Evolutionary conservation across 2,888 invertebrate genomes (phyloP).

Genomic region (Furcula furcula): DNA sequence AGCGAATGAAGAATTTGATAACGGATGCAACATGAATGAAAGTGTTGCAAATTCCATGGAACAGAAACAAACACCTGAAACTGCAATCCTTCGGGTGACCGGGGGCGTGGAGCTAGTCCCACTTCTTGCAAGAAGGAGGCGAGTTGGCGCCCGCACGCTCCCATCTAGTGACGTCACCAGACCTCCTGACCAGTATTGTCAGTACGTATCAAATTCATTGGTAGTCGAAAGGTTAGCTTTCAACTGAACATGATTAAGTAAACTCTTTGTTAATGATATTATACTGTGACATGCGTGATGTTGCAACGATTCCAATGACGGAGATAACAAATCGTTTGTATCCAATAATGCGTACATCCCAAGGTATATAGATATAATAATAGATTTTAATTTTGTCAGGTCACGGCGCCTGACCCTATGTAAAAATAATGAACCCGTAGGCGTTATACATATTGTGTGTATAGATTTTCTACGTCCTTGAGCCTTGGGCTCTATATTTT

Average conservation of each 20-base stretch:
- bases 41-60: slow-evolving; percentile 22
- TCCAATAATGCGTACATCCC: slow-evolving; percentile 4
- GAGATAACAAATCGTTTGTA: neutral
- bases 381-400: slow-evolving; percentile 40
- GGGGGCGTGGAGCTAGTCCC: slow-evolving; percentile 90
- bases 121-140: slow-evolving; percentile 85
- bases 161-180: slow-evolving; percentile 74
- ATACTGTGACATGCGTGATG: slow-evolving; percentile 5
- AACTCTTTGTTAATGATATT: slow-evolving; percentile 1
- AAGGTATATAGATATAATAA: slow-evolving; percentile 39
- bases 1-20: slow-evolving; percentile 43
- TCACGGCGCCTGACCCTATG: slow-evolving; percentile 31
- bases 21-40: slow-evolving; percentile 20
- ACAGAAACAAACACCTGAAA: slow-evolving; percentile 65
- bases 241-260: slow-evolving; percentile 8
- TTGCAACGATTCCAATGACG: neutral
- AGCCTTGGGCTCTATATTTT: slow-evolving; percentile 24
- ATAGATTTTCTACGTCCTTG: slow-evolving; percentile 23
- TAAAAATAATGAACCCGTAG: slow-evolving; percentile 11
- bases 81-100: slow-evolving; percentile 67
- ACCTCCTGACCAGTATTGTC: slow-evolving; percentile 63
- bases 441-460: slow-evolving; percentile 4
- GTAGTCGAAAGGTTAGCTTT: neutral
- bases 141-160: slow-evolving; percentile 70
- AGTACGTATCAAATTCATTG: slow-evolving; percentile 51